phyloP scores from a whole-genome alignment of 2,113 vertebrate species.

The Apodemus speciosus region DNA sequence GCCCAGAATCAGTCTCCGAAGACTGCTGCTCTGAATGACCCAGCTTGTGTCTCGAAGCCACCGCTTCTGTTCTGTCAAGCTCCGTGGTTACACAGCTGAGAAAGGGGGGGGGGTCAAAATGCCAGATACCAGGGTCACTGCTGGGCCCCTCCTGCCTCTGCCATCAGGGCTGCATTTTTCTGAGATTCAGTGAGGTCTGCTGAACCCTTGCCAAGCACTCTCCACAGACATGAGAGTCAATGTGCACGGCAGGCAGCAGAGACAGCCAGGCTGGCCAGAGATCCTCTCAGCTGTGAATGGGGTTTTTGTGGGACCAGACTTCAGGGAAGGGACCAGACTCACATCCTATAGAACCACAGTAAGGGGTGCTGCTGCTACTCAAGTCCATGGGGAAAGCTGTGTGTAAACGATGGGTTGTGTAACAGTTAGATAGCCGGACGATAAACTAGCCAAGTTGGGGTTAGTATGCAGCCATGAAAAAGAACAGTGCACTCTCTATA shows the following conservation, averaged over 20 bases:
- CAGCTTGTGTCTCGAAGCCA: rapidly evolving
- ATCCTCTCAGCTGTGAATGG: no score
- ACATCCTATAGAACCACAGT: background rate
- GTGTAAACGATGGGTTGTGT: background rate
- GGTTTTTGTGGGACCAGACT: background rate
- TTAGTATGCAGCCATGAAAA: background rate
- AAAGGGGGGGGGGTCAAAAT: background rate
- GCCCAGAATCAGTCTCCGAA: rapidly evolving
- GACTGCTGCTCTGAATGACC: rapidly evolving
- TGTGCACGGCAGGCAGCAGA: no score
- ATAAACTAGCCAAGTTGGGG: rapidly evolving
- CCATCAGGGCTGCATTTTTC: background rate
- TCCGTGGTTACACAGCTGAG: background rate
- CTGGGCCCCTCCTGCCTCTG: rapidly evolving
- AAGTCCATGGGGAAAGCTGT: background rate
- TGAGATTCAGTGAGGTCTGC: rapidly evolving
- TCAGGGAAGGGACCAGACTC: background rate
- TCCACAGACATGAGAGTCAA: rapidly evolving
- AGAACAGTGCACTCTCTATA: rapidly evolving
- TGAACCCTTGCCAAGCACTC: background rate
- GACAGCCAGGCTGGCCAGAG: rapidly evolving
- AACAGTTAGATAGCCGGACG: background rate
- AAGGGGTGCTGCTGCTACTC: rapidly evolving
- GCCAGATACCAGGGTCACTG: background rate
- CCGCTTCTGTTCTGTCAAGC: background rate